Conservation (phyloP, 1,140 invertebrate genomes). For the Ceratosolen solmsi region DNA sequence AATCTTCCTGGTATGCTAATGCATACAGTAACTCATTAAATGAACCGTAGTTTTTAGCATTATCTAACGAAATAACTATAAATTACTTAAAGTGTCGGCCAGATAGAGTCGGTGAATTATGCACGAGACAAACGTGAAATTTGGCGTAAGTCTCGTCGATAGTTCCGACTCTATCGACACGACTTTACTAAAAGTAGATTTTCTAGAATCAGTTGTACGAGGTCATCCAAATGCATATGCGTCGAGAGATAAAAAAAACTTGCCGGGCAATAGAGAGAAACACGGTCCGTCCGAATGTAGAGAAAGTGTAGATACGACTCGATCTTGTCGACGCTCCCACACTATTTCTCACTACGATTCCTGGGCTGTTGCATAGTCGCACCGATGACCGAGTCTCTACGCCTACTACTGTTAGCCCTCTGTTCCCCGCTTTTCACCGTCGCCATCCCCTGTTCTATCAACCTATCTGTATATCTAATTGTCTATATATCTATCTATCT, state of each 20-base stretch:
- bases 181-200: background rate
- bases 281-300: slow-evolving; percentile 58
- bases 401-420: slow-evolving; percentile 54
- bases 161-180: background rate
- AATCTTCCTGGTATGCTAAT: background rate
- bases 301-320: slow-evolving; percentile 61
- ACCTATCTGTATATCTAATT: background rate
- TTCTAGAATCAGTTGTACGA: background rate
- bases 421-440: background rate
- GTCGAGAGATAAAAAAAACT: background rate
- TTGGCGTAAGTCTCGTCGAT: background rate
- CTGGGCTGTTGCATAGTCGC: slow-evolving; percentile 4
- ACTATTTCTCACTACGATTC: slow-evolving; percentile 61
- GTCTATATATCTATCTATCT: background rate
- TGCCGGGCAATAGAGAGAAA: slow-evolving; percentile 6
- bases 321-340: slow-evolving; percentile 63
- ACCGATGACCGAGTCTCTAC: slow-evolving; percentile 56
- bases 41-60: background rate
- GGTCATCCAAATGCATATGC: background rate
- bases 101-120: background rate
- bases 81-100: background rate
- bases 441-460: background rate
- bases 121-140: background rate
- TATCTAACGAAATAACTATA: background rate
- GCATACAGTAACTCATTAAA: background rate